phyloP scores from a whole-genome alignment of 1,140 invertebrate species.

The Triops cancriformis region DNA sequence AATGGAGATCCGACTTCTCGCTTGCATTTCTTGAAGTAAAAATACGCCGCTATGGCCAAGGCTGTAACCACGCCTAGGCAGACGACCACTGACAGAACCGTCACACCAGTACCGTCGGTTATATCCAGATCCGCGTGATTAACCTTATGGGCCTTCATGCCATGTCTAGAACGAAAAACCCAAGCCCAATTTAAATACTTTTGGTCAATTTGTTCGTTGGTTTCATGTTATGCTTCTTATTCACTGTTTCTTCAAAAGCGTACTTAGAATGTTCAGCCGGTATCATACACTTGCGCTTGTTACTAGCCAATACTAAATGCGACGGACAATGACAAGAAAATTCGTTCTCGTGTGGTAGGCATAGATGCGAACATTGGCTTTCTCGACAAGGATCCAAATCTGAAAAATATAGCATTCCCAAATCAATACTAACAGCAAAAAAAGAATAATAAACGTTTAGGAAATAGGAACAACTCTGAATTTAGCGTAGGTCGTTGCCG shows the following conservation, averaged over 20 bases:
- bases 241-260: background rate
- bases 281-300: background rate
- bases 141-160: background rate
- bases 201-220: no score
- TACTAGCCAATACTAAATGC: background rate
- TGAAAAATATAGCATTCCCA: background rate
- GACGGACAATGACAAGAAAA: background rate
- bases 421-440: no score
- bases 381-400: background rate
- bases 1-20: slow-evolving; percentile 21
- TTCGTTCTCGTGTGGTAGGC: background rate
- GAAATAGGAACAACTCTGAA: no score
- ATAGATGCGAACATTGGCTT: background rate
- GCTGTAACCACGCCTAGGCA: slow-evolving; percentile 20
- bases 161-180: background rate
- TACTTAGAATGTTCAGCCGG: background rate
- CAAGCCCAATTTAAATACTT: no score
- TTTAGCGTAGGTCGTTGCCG: no score
- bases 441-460: no score
- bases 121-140: slow-evolving; percentile 15
- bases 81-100: slow-evolving; percentile 22
- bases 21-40: slow-evolving; percentile 21
- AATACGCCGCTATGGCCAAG: slow-evolving; percentile 11
- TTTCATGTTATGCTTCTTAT: background rate
- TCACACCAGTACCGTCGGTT: slow-evolving; percentile 21